Conservation (phyloP, 2,113 vertebrate genomes). For the Prunella himalayana region DNA sequence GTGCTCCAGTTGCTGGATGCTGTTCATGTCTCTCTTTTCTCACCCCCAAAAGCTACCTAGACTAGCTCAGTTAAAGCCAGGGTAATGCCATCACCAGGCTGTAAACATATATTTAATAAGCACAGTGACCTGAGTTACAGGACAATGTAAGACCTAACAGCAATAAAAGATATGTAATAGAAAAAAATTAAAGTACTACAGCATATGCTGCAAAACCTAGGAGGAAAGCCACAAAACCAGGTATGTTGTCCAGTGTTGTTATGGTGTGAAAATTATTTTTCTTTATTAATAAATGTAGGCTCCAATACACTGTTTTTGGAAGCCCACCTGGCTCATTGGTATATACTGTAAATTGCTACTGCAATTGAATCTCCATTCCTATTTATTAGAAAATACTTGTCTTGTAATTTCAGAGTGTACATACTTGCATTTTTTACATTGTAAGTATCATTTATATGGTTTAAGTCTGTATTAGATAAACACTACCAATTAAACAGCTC, state of each 20-base stretch:
- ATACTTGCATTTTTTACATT: neutral
- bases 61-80: neutral
- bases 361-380: neutral
- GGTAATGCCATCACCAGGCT: neutral
- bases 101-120: rapidly evolving
- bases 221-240: neutral
- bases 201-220: neutral
- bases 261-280: neutral
- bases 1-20: neutral
- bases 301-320: neutral
- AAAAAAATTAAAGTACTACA: neutral
- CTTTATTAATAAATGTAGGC: neutral
- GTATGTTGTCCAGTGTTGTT: neutral
- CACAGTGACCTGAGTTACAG: neutral
- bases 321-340: neutral
- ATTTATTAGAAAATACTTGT: neutral
- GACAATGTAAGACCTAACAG: neutral
- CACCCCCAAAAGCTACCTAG: neutral
- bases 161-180: neutral
- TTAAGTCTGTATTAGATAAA: neutral
- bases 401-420: neutral
- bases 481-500: neutral
- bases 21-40: neutral
- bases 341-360: neutral
- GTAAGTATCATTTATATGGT: neutral